phyloP scores from a whole-genome alignment of 2,797 vertebrate genomes.

The Chelon auratus region DNA sequence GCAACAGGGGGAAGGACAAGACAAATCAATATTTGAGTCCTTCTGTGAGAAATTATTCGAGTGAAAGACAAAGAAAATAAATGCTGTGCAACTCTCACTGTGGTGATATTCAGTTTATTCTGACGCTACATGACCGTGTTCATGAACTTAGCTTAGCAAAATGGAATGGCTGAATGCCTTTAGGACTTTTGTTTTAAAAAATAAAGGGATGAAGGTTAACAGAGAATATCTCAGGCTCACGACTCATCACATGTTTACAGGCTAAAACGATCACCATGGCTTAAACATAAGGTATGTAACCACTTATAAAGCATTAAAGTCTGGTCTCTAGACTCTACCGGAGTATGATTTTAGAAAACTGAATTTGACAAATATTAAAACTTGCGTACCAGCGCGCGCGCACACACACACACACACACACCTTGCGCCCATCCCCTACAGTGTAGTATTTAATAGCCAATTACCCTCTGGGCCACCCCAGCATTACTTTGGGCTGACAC shows the following conservation, averaged over 20 bases:
- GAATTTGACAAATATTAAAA: conserved; percentile 15
- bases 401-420: conserved; percentile 9
- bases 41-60: neutral
- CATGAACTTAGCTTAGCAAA: neutral
- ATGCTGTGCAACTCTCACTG: neutral
- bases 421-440: conserved; percentile 4
- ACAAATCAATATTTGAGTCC: neutral
- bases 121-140: neutral
- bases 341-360: conserved; percentile 1
- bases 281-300: neutral
- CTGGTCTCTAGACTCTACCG: neutral
- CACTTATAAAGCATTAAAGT: neutral
- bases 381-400: neutral
- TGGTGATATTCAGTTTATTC: conserved; percentile 14
- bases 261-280: no score
- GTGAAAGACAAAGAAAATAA: neutral
- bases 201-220: neutral
- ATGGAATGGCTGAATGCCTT: neutral
- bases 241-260: no score
- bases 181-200: neutral
- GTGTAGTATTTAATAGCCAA: conserved; percentile 76
- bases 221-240: neutral
- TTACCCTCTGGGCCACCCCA: conserved; percentile 69
- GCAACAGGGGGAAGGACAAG: neutral
- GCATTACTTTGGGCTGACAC: conserved; percentile 60